Conservation (phyloP, 2,888 invertebrate species). For the Tanytarsus gracilentus region DNA sequence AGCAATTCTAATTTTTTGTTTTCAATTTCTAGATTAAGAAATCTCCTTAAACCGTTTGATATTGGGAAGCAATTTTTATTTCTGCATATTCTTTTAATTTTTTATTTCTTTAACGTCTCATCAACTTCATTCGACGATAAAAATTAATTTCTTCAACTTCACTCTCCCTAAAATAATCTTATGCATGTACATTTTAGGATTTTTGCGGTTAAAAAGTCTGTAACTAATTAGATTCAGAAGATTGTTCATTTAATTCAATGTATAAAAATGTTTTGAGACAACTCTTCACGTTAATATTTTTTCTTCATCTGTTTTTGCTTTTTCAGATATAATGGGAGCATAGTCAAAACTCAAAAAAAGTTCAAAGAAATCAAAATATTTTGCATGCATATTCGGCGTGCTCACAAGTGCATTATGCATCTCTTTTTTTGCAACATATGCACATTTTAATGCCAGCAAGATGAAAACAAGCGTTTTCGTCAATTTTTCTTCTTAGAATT, state of each 20-base stretch:
- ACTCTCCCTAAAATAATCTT: background rate
- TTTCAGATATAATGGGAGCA: background rate
- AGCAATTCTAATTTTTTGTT: no score
- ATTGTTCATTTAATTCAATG: conserved; percentile 6
- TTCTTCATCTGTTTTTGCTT: background rate
- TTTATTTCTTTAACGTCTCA: conserved; percentile 27
- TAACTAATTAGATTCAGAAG: conserved; percentile 28
- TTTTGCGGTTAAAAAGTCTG: conserved; percentile 28
- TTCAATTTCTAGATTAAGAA: no score
- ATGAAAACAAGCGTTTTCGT: conserved; percentile 5
- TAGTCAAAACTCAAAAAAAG: background rate
- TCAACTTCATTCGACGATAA: conserved; percentile 28
- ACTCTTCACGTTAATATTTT: conserved; percentile 7
- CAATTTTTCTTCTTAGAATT: conserved; percentile 4
- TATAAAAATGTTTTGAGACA: conserved; percentile 12
- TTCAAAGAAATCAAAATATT: conserved; percentile 27
- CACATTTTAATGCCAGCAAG: background rate
- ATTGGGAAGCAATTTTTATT: background rate
- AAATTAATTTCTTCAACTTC: conserved; percentile 5
- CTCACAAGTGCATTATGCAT: conserved; percentile 4
- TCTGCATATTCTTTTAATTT: conserved; percentile 5
- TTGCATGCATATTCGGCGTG: conserved; percentile 10
- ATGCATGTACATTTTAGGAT: background rate
- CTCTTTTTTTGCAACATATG: conserved; percentile 9
- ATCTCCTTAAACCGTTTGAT: no score